A percentile compares a stretch with the other conserved stretches of the same genome.
These are phyloP conservation scores for Cyrtonyx montezumae DNA, from an alignment of 2,113 vertebrate species.

Conservation along the genomic window DNA sequence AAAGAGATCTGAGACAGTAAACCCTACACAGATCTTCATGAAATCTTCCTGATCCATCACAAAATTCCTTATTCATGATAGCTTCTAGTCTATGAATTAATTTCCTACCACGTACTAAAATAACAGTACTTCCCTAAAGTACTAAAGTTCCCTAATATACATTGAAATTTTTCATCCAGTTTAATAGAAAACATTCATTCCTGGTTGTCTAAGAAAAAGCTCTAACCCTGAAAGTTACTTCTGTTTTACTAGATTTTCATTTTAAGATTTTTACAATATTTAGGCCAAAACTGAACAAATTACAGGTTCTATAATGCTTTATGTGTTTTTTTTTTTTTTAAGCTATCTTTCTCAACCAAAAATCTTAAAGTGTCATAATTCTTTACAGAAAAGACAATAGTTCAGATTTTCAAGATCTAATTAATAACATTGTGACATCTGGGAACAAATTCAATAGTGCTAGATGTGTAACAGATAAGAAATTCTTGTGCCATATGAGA, in stretches of 20 bases:
- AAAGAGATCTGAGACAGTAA: background rate
- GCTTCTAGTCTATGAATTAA: background rate
- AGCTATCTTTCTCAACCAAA: background rate
- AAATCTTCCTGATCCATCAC: background rate
- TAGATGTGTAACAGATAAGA: slow-evolving; percentile 26
- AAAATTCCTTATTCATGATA: background rate
- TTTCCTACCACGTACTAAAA: background rate
- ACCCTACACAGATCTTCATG: background rate
- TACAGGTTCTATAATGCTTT: background rate
- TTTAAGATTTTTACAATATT: background rate
- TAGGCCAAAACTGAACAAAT: background rate
- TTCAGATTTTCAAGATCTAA: slow-evolving; percentile 35
- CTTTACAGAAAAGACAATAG: background rate
- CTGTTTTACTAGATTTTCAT: background rate
- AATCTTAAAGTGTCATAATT: background rate
- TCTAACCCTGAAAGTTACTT: rapidly evolving
- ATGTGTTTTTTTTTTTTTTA: background rate
- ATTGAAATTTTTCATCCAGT: background rate
- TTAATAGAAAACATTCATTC: background rate
- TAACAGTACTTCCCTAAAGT: background rate
- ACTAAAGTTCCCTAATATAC: too few species aligned
- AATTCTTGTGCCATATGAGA: background rate
- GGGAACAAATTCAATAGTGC: slow-evolving; percentile 10
- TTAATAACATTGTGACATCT: slow-evolving; percentile 57
- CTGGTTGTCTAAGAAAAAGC: background rate